Evolutionary conservation across 2,888 invertebrate species (phyloP), one percentile per base, ranked within the genome.

Genomic region (Drosophila leonis): DNA sequence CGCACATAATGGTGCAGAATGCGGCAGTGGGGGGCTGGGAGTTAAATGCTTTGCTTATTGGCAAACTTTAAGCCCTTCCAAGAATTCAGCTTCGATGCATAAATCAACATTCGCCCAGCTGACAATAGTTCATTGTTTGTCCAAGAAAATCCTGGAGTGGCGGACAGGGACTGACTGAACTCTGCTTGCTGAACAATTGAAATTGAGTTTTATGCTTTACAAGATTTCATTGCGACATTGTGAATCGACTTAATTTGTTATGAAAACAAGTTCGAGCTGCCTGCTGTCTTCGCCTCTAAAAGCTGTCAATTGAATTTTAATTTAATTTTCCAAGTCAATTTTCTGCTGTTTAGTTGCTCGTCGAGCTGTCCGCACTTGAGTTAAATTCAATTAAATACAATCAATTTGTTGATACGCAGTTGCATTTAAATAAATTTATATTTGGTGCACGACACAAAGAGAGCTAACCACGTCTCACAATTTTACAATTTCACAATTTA

Each of bases 391-490:
- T 87, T 81, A 90, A 87, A 83, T 82, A 66, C 82, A 83, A 88
- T 90, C 89, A 86, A 88, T 77, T 86, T 87, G 87, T 90, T 80
- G 75, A 76, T 88, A 86, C 89, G 89, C 87, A 86, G 72, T 88
- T 76, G 74, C 75, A 74, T 87, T 90, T 78, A 87, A 90, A 86
- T 74, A 77, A 82, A 88, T 88, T 75, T 80, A 70, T 66, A 81
- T 69, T 76, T 62, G 39, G 18, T 52, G 44, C 66, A 61, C 62
- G 65, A 64, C 62, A 73, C 60, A 52, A 52, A 60, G 67, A 57
- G 67, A 27, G 33, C 51, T 27, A 56, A 54, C 42, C 60, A 48
- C 56, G 37, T 72, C 65, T 67, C 68, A 68, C 63, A 44, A 37
- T 65, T 76, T 55, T 54, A 63, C 73, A 76, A 44, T 72, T 75